Evolutionary conservation across 2,797 vertebrate genomes (phyloP).

Genomic region (Sebastes nivosus): DNA sequence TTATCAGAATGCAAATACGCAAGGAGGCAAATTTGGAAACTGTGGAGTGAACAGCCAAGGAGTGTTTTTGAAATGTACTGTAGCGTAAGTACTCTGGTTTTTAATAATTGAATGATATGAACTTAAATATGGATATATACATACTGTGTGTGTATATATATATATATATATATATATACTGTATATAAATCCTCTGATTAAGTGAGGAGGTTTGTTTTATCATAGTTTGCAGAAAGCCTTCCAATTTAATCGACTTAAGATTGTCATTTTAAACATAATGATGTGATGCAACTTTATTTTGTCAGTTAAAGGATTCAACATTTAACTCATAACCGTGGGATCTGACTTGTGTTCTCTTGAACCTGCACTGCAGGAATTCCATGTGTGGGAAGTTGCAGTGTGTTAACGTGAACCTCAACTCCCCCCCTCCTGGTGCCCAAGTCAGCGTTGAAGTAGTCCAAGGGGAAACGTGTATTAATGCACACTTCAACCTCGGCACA

Average conservation of each 20-base stretch:
- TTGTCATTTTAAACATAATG: background rate
- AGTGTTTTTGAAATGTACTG: conserved; percentile 65
- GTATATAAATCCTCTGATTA: background rate
- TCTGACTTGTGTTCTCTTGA: background rate
- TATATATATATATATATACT: background rate
- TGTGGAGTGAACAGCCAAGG: conserved; percentile 71
- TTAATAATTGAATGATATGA: background rate
- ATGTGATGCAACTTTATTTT: background rate
- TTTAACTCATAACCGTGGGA: background rate
- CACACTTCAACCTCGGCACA: conserved; percentile 85
- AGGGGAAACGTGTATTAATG: conserved; percentile 79
- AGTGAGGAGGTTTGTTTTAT: background rate
- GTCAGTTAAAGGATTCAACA: background rate
- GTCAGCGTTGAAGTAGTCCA: conserved; percentile 57
- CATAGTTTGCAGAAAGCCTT: background rate
- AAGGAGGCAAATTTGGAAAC: conserved; percentile 86
- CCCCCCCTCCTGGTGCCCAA: conserved; percentile 55
- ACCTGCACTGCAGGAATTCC: conserved; percentile 75
- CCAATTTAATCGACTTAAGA: background rate
- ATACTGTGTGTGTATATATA: background rate
- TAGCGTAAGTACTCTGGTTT: conserved; percentile 79
- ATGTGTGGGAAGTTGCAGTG: conserved; percentile 93
- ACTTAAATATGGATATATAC: background rate
- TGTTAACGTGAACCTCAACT: conserved; percentile 74
- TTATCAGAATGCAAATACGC: conserved; percentile 79